Percentiles rank a stretch among this genome's conserved stretches.
These are phyloP conservation scores for Sus cebifrons DNA, from an alignment of 2,797 vertebrate genomes.

Conservation along the genomic window DNA sequence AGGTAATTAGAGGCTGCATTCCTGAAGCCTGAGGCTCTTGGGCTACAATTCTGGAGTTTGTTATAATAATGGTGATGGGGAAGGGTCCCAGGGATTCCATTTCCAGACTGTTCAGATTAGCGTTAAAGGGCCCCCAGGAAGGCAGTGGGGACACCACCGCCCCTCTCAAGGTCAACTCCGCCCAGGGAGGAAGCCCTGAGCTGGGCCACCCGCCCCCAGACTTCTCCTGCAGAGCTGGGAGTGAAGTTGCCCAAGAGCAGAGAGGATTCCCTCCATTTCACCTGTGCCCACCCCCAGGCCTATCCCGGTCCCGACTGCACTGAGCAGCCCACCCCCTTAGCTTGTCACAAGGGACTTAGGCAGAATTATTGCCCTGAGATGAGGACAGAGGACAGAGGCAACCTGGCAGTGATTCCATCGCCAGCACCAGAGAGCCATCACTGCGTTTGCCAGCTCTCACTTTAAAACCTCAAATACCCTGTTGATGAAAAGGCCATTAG, in stretches of 20 bases:
- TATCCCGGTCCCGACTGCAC: background rate
- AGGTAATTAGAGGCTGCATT: conserved; percentile 71
- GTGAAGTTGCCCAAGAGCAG: background rate
- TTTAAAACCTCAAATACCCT: background rate
- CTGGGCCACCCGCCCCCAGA: background rate
- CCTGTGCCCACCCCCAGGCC: background rate
- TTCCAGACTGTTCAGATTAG: conserved; percentile 12
- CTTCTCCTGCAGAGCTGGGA: background rate
- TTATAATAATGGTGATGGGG: conserved; percentile 42
- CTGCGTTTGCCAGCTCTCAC: background rate
- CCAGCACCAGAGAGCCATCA: background rate
- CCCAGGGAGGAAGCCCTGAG: background rate
- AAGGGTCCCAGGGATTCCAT: conserved; percentile 58
- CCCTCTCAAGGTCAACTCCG: background rate
- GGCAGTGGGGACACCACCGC: background rate
- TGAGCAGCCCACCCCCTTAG: background rate
- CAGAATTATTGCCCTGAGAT: background rate
- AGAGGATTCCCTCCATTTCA: background rate
- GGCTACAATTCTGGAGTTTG: conserved; percentile 49
- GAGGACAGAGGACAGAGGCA: background rate
- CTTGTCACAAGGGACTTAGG: background rate
- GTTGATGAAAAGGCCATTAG: background rate
- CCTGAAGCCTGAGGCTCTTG: conserved; percentile 30
- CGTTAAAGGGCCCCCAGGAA: conserved; percentile 40
- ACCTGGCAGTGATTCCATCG: background rate